Percentiles rank a stretch among this genome's conserved stretches.
Conservation (phyloP, 2,797 vertebrate species). For the Cebuella pygmaea region DNA sequence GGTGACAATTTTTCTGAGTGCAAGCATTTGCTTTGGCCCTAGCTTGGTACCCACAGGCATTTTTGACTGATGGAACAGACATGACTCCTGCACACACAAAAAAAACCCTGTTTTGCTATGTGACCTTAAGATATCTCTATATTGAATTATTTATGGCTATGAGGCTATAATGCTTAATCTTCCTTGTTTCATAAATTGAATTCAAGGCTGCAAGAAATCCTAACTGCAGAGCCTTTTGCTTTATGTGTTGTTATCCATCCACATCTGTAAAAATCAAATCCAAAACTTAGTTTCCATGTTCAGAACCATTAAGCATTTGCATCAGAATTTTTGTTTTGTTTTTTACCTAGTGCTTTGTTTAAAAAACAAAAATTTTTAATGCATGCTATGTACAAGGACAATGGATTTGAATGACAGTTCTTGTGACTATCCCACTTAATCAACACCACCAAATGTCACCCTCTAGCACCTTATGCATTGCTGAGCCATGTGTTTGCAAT, state of each 20-base stretch:
- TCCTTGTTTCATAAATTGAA: neutral
- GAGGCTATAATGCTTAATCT: neutral
- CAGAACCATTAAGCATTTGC: neutral
- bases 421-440: constrained; percentile 55
- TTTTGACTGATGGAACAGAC: neutral
- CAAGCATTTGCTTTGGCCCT: neutral
- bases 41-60: neutral
- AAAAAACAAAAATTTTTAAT: neutral
- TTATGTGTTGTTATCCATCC: neutral
- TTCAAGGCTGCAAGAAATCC: neutral
- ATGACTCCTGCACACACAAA: neutral
- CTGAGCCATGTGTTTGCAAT: constrained; percentile 83
- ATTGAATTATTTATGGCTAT: neutral
- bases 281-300: constrained; percentile 28
- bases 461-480: neutral
- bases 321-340: neutral
- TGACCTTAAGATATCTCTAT: neutral
- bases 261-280: neutral
- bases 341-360: neutral
- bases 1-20: neutral
- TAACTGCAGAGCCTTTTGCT: neutral
- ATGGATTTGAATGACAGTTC: neutral
- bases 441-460: constrained; percentile 70
- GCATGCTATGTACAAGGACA: neutral
- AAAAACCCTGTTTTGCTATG: neutral